A percentile compares a stretch with the other conserved stretches of the same genome.
These are phyloP conservation scores for Aplodontia rufa DNA, from an alignment of 2,113 vertebrate genomes.

Conservation along the genomic window DNA sequence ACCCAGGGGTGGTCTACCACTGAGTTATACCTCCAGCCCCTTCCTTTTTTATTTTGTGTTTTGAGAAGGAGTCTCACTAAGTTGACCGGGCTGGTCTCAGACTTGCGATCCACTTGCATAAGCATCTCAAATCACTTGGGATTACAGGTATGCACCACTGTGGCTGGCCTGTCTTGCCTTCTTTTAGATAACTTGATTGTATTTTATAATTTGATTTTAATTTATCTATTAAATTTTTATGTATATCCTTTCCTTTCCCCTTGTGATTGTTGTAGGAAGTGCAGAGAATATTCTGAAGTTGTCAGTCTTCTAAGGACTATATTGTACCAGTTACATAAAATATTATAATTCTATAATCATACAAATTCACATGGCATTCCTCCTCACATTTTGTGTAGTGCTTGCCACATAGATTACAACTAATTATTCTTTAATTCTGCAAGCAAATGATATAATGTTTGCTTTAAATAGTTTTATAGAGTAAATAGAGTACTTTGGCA, in stretches of 20 bases:
- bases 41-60: too few species aligned
- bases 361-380: not conserved
- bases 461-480: not conserved
- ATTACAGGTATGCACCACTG: too few species aligned
- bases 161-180: not conserved
- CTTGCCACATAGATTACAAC: not conserved
- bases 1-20: too few species aligned
- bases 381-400: not conserved
- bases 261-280: not conserved
- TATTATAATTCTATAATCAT: not conserved
- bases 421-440: not conserved
- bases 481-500: not conserved
- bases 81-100: too few species aligned
- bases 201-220: conserved; percentile 17
- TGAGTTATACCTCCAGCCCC: too few species aligned
- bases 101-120: too few species aligned
- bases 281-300: not conserved
- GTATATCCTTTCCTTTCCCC: not conserved
- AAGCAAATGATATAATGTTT: not conserved
- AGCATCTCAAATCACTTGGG: too few species aligned
- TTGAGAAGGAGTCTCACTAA: too few species aligned
- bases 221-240: not conserved
- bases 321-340: conserved; percentile 2
- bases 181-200: not conserved
- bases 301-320: not conserved